Evolutionary conservation across 1,140 invertebrate genomes (phyloP).

Genomic region (Carposina sasakii): DNA sequence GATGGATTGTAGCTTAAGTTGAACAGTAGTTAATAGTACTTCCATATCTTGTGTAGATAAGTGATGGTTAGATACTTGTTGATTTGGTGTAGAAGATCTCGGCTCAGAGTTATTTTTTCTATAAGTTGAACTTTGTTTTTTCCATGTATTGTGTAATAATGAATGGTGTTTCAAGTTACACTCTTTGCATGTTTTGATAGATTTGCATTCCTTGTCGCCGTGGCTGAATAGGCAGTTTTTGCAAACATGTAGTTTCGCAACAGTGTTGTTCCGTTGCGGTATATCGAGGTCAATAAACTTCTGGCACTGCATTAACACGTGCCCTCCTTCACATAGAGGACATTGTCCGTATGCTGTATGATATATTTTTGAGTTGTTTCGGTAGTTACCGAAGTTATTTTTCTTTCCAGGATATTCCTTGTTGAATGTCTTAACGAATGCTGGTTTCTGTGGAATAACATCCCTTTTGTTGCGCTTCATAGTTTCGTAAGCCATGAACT

Average conservation of each 20-base stretch:
- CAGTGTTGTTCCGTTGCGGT: conserved; percentile 15
- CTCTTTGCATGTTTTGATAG: conserved; percentile 22
- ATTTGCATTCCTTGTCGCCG: conserved; percentile 16
- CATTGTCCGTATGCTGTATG: too few relatives aligned
- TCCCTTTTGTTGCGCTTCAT: conserved; percentile 1
- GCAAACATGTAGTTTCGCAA: conserved; percentile 24
- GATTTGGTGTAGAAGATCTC: not conserved
- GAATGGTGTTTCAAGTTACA: conserved; percentile 23
- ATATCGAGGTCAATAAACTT: conserved; percentile 9
- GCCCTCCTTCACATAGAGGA: not conserved
- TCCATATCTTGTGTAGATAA: not conserved
- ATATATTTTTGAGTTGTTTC: too few relatives aligned
- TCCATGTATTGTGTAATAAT: conserved; percentile 16
- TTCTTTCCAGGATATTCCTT: not conserved
- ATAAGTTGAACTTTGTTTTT: conserved; percentile 1
- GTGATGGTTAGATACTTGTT: not conserved
- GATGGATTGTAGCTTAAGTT: conserved; percentile 3
- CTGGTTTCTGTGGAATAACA: not conserved
- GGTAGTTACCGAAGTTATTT: too few relatives aligned
- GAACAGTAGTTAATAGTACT: conserved; percentile 1
- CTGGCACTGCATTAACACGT: conserved; percentile 6
- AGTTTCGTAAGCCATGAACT: conserved; percentile 9
- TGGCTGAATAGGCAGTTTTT: conserved; percentile 29
- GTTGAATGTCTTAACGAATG: not conserved
- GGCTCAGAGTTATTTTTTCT: not conserved